Percentiles rank a stretch among this genome's conserved stretches.
These are phyloP conservation scores for Eurystomus glaucurus DNA, from an alignment of 2,797 vertebrate genomes.

Conservation along the genomic window DNA sequence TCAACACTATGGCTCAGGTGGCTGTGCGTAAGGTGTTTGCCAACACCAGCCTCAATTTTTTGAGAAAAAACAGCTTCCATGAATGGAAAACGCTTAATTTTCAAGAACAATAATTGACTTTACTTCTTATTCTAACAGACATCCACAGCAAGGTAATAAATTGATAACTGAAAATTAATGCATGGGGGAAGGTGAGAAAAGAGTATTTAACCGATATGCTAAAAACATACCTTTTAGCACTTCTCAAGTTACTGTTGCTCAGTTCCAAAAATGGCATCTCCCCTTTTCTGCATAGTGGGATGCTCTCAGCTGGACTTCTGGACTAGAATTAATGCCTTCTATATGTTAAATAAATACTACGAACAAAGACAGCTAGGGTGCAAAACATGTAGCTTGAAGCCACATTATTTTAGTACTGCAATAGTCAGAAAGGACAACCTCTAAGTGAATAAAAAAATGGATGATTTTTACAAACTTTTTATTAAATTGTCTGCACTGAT, in stretches of 20 bases:
- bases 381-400: not conserved
- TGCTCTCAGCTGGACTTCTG: slow-evolving; percentile 43
- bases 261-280: slow-evolving; percentile 43
- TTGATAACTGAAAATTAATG: slow-evolving; percentile 17
- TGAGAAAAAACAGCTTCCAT: not conserved
- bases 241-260: not conserved
- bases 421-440: not conserved
- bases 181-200: slow-evolving; percentile 33
- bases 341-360: not conserved
- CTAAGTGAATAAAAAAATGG: not conserved
- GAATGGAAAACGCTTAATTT: not conserved
- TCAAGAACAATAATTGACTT: not conserved
- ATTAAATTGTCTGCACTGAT: not conserved
- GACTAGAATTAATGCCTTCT: slow-evolving; percentile 26
- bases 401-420: not conserved
- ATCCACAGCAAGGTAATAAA: not conserved
- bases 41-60: not conserved
- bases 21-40: not conserved
- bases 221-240: slow-evolving; percentile 38
- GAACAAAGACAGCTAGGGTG: not conserved
- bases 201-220: not conserved
- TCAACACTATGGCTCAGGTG: not conserved
- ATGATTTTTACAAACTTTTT: not conserved
- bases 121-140: not conserved
- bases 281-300: slow-evolving; percentile 4